Base-by-base conservation (phyloP, 2,113 vertebrate genomes). In the Penelope pileata region DNA sequence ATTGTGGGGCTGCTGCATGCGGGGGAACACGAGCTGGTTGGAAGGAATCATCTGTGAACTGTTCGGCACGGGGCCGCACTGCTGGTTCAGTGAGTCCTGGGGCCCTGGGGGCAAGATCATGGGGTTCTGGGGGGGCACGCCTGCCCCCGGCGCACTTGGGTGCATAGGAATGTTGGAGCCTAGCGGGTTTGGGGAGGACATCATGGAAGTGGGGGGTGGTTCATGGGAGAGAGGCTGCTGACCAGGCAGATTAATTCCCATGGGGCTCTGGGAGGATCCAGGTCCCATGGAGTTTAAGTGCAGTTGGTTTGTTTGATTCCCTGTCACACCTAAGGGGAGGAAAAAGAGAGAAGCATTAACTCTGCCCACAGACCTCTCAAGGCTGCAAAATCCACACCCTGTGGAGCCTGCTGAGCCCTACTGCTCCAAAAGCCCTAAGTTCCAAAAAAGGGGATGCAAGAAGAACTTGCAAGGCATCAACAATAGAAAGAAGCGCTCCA, bases 151-250 rank as follows among this genome's bases (percentile, higher is more conserved):
- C 6, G 97, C 98, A 18, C 98, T 97, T 12, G 98, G 98, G 97
- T 99, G 99, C 97, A 98, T 96, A 66, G 99, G 97, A 97, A 99
- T 98, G 96, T 98, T 98, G 97, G 98, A 95, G 89, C 98, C 97
- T 98, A 99, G 98, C 27, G 98, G 98, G 91, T 98, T 99, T 0
- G 99, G 98, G 50, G 99, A 99, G 86, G 98, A 98, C 92, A 99
- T 96, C 97, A 98, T 98, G 64, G 99, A 91, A 16, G 98, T 97
- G 1, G 98, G 96, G 50, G 98, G 97, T 0, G 98, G 97, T 23
- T 99, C 99, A 0, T 99, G 99, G 62, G 99, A 98, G 82, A 99
- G 98, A 78, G 98, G 98, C 79, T 98, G 98, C 96, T 98, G 99
- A 95, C 98, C 98, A 76, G 99, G 98, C 84, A 98, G 97, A 86